Percentiles rank a stretch among this genome's conserved stretches.
Conservation (phyloP, 30 jellyfish, hydroid and myxozoan genomes). For the Hydractinia echinata region DNA sequence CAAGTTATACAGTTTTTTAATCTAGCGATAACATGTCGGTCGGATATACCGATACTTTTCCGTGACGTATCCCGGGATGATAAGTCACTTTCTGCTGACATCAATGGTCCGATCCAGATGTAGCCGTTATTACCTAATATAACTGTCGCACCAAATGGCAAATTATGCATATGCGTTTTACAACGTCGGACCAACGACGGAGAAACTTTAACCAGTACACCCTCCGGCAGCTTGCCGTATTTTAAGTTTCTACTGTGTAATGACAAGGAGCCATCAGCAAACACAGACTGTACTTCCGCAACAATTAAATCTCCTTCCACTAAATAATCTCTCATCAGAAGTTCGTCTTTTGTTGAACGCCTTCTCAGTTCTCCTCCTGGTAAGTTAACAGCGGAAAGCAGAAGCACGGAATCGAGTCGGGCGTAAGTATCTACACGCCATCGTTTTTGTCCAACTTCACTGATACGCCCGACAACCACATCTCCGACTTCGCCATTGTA, state of each 20-base stretch:
- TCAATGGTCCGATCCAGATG: slow-evolving; percentile 96
- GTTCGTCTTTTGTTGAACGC: slow-evolving; percentile 91
- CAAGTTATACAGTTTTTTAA: slow-evolving; percentile 73
- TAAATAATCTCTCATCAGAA: slow-evolving; percentile 87
- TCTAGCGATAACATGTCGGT: slow-evolving; percentile 83
- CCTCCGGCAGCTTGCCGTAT: slow-evolving; percentile 97
- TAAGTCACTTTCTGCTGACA: slow-evolving; percentile 92
- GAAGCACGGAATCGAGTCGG: slow-evolving; percentile 76
- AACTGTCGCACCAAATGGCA: slow-evolving; percentile 98
- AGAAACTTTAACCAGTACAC: slow-evolving; percentile 66
- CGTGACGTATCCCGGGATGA: slow-evolving; percentile 62
- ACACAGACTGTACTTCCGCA: slow-evolving; percentile 97
- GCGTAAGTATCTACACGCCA: slow-evolving; percentile 98
- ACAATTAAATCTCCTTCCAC: slow-evolving; percentile 91
- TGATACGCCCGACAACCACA: slow-evolving; percentile 94
- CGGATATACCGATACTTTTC: slow-evolving; percentile 19
- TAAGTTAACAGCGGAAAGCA: slow-evolving; percentile 88
- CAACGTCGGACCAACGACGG: slow-evolving; percentile 84
- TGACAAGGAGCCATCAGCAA: slow-evolving; percentile 93
- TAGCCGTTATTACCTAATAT: slow-evolving; percentile 96
- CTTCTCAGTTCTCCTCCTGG: slow-evolving; percentile 99
- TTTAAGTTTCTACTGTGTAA: slow-evolving; percentile 84
- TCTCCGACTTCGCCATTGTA: slow-evolving; percentile 99
- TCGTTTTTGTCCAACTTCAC: slow-evolving; percentile 82
- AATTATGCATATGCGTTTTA: slow-evolving; percentile 82